phyloP scores from a whole-genome alignment of 2,113 vertebrate genomes.

The Xenopus tropicalis region UCB_Xtro_10.0 CM004447.2:99596001-99596500 shows the following conservation, averaged over 20 bases:
- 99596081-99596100: neutral
- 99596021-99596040: neutral
- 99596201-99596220: constrained; percentile 36
- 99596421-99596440: too few species aligned
- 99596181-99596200: constrained; percentile 38
- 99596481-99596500: too few species aligned
- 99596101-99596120: neutral
- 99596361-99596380: constrained; percentile 22
- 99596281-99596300: constrained; percentile 35
- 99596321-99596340: constrained; percentile 33
- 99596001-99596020: neutral
- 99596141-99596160: constrained; percentile 23
- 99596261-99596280: constrained; percentile 39
- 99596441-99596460: too few species aligned
- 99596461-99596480: too few species aligned
- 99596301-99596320: constrained; percentile 44
- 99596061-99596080: neutral
- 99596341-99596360: constrained; percentile 29
- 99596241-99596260: constrained; percentile 36
- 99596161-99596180: constrained; percentile 44
- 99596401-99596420: neutral
- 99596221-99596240: constrained; percentile 39
- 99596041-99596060: neutral
- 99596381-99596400: neutral
- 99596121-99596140: constrained; percentile 10